Conservation (phyloP, 2,113 vertebrate genomes). For the Globicephala melas region DNA sequence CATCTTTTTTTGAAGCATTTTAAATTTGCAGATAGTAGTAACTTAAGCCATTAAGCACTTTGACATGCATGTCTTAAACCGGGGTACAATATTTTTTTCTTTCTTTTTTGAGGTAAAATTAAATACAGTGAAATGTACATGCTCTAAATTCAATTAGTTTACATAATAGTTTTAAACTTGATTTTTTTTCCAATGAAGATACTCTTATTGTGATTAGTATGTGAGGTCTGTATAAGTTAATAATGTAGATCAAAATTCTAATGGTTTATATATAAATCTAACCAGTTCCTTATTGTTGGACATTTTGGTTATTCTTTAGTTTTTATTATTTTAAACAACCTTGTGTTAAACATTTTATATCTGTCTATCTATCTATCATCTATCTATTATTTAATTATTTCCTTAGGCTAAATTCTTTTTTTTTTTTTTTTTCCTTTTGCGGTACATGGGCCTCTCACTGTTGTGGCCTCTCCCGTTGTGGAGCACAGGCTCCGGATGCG, state of each 20-base stretch:
- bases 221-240: background rate
- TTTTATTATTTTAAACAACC: slow-evolving; percentile 19
- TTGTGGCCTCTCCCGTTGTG: too few species aligned
- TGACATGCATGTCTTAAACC: background rate
- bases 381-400: background rate
- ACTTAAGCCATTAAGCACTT: background rate
- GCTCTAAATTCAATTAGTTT: slow-evolving; percentile 1
- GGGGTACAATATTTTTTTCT: background rate
- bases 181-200: background rate
- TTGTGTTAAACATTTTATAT: background rate
- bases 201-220: background rate
- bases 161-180: background rate
- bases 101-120: background rate
- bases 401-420: background rate
- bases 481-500: fast-evolving
- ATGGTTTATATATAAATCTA: background rate
- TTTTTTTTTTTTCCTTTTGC: background rate
- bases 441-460: too few species aligned
- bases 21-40: background rate
- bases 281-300: background rate
- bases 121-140: background rate
- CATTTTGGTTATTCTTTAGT: background rate
- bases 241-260: background rate
- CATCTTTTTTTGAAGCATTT: background rate
- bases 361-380: background rate